phyloP scores from a whole-genome alignment of 2,797 vertebrate species.

The Glossophaga mutica region DNA sequence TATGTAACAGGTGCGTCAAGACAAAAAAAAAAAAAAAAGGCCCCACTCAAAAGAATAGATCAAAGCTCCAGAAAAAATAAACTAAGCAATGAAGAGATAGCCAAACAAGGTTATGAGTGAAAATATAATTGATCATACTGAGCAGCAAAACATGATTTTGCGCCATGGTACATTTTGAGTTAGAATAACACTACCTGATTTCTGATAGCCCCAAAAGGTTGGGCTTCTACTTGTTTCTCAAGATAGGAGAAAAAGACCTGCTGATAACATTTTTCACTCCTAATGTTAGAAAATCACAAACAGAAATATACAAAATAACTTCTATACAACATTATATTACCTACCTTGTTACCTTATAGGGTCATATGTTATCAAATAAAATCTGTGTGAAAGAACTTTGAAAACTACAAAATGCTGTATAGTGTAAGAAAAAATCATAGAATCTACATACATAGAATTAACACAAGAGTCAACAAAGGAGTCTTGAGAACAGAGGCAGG shows the following conservation, averaged over 20 bases:
- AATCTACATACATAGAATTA: neutral
- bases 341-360: neutral
- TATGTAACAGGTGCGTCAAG: no score
- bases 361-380: neutral
- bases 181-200: neutral
- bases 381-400: neutral
- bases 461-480: neutral
- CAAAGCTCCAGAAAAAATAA: no score
- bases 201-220: neutral
- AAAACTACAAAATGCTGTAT: neutral
- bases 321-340: neutral
- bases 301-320: neutral
- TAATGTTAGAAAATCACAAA: neutral
- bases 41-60: no score
- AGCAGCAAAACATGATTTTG: constrained; percentile 31
- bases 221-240: neutral
- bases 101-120: neutral
- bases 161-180: constrained; percentile 5
- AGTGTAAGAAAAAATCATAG: neutral
- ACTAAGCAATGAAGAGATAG: no score
- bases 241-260: neutral
- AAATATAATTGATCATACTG: neutral
- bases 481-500: neutral
- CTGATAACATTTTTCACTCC: neutral
- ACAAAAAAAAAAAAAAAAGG: no score